Evolutionary conservation across 1,140 invertebrate species (phyloP).

Genomic region (Drosophila varians): DNA sequence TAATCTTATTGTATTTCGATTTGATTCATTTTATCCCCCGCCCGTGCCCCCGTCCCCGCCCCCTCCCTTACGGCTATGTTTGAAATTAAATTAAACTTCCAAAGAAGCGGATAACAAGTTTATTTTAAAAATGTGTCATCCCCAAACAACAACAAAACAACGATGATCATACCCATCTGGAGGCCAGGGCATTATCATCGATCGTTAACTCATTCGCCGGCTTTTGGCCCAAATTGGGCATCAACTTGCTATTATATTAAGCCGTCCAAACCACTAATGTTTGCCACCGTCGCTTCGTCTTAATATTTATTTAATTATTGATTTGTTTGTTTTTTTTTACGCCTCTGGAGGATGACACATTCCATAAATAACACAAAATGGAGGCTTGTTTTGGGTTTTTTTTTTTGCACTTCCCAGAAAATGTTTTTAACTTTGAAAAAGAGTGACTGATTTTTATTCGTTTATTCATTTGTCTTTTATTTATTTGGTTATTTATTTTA

Average conservation of each 20-base stretch:
- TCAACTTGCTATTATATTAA: conserved; percentile 26
- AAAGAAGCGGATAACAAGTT: conserved; percentile 61
- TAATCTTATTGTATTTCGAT: conserved; percentile 54
- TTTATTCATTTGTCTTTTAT: too few relatives aligned
- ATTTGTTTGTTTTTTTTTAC: background rate
- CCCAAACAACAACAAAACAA: conserved; percentile 13
- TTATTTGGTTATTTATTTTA: too few relatives aligned
- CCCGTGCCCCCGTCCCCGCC: too few relatives aligned
- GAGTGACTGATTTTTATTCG: background rate
- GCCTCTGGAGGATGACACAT: conserved; percentile 12
- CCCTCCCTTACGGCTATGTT: conserved; percentile 9
- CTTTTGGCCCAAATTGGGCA: conserved; percentile 49
- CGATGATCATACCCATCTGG: conserved; percentile 14
- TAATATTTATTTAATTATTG: background rate
- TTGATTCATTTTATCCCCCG: conserved; percentile 63
- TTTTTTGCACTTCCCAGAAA: background rate
- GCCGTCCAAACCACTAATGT: conserved; percentile 34
- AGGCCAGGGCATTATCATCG: conserved; percentile 38
- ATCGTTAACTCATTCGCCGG: conserved; percentile 42
- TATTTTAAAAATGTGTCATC: conserved; percentile 52
- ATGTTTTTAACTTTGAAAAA: too few relatives aligned
- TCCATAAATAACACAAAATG: background rate
- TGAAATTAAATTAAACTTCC: conserved; percentile 44
- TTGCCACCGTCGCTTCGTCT: conserved; percentile 7
- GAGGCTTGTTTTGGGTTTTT: background rate